A percentile compares a stretch with the other conserved stretches of the same genome.
Evolutionary conservation across 2,797 vertebrate species (phyloP).

Genomic region (Xerus rutilus): DNA sequence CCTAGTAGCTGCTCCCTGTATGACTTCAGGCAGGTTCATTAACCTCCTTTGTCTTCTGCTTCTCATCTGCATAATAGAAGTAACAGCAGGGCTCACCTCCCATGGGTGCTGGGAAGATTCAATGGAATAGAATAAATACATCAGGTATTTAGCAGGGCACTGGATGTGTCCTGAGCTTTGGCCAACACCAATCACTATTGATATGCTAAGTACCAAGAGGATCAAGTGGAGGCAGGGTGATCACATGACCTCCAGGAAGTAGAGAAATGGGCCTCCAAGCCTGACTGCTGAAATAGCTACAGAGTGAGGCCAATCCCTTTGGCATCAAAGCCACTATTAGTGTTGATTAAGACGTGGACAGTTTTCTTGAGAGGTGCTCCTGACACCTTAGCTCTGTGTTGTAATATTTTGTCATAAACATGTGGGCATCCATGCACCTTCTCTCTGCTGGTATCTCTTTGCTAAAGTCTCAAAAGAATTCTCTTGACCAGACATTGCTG

Average conservation of each 20-base stretch:
- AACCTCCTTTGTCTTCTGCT: background rate
- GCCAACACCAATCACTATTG: background rate
- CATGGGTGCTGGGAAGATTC: background rate
- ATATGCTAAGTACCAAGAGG: background rate
- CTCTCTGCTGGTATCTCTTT: background rate
- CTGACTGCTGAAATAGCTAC: background rate
- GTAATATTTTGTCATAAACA: background rate
- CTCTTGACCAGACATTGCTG: background rate
- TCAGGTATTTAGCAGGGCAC: background rate
- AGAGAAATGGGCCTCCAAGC: background rate
- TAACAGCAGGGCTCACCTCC: background rate
- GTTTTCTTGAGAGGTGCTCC: background rate
- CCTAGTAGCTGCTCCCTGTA: background rate
- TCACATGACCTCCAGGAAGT: background rate
- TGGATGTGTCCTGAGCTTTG: fast-evolving
- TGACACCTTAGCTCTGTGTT: background rate
- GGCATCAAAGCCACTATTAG: background rate
- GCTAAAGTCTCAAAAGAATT: background rate
- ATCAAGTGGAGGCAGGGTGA: background rate
- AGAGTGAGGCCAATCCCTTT: background rate
- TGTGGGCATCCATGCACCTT: background rate
- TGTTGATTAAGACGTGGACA: background rate
- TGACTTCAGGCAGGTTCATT: background rate
- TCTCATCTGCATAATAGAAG: background rate
- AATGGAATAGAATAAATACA: background rate